Conservation (phyloP, 2,113 vertebrate genomes). For the Dascyllus trimaculatus region DNA sequence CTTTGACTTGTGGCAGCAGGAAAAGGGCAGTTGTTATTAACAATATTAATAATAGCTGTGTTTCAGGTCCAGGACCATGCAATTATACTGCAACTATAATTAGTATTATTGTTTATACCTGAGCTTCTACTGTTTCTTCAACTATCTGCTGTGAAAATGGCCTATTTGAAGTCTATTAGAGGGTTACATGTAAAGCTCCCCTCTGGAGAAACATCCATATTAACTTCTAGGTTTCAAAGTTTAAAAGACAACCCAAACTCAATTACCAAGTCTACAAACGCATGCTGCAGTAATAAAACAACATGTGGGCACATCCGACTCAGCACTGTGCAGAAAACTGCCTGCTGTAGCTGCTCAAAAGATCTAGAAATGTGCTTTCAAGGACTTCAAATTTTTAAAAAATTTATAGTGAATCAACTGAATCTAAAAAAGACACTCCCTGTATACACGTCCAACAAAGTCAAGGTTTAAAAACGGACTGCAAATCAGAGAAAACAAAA, state of each 20-base stretch:
- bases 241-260: constrained; percentile 6
- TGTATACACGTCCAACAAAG: not conserved
- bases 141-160: not conserved
- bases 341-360: not conserved
- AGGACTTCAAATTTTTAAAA: not conserved
- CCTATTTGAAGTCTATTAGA: not conserved
- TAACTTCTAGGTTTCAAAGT: constrained; percentile 5
- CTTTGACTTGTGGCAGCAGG: not conserved
- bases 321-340: not conserved
- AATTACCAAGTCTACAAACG: constrained; percentile 30
- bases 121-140: not conserved
- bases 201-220: not conserved
- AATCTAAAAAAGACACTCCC: too few relatives aligned
- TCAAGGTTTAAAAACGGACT: not conserved
- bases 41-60: not conserved
- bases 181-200: not conserved
- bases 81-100: not conserved
- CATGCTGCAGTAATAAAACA: constrained; percentile 22
- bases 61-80: not conserved
- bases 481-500: not conserved
- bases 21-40: too few relatives aligned
- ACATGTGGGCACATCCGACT: constrained; percentile 17
- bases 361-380: not conserved
- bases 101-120: not conserved
- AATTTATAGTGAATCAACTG: too few relatives aligned